Base-by-base conservation (phyloP, 1,140 invertebrate species). In the Ylistrum balloti region DNA sequence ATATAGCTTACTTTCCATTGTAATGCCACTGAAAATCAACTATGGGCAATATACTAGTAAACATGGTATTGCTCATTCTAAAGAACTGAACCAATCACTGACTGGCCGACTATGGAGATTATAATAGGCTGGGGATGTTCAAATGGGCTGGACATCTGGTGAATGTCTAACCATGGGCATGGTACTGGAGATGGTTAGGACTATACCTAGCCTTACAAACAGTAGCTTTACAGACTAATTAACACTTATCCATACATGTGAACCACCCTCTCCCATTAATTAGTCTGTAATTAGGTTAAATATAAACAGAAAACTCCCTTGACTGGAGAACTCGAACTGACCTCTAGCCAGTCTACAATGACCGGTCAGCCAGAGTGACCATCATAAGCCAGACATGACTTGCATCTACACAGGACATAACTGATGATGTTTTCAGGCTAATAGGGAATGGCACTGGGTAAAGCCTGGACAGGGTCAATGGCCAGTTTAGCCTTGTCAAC, bases 231-330 rank as follows among this genome's bases (percentile, higher is more conserved):
- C 56, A 74, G 20, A 74, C 56, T n/a, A 28, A 74, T 74, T 74
- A 74, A 74, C 56, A 28, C 56, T 17, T 1, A 74, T 5, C 56
- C 56, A 74, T 74, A 74, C 56, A 74, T 9, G n/a, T 28, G 56
- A 28, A 28, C 56, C 56, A 74, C 56, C 28, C 56, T 28, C n/a
- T 28, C n/a, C 41, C 56, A 74, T 74, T 74, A 74, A 74, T 74
- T 74, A 74, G 56, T 74, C 1, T n/a, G 22, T n/a, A 74, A 74
- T 74, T 74, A 74, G 56, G 56, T 74, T 74, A 74, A 74, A 74
- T 74, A 74, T 74, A 74, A 9, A 74, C 56, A 74, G 20, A 74
- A 74, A 28, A 74, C 22, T 74, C 56, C 56, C 56, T 74, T 5
- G 17, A n/a, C 22, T 74, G 56, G 22, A 74, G 56, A 74, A 74